Evolutionary conservation across 2,888 invertebrate genomes (phyloP), one percentile per base, ranked within the genome.

Genomic region (Nymphalis urticae): DNA sequence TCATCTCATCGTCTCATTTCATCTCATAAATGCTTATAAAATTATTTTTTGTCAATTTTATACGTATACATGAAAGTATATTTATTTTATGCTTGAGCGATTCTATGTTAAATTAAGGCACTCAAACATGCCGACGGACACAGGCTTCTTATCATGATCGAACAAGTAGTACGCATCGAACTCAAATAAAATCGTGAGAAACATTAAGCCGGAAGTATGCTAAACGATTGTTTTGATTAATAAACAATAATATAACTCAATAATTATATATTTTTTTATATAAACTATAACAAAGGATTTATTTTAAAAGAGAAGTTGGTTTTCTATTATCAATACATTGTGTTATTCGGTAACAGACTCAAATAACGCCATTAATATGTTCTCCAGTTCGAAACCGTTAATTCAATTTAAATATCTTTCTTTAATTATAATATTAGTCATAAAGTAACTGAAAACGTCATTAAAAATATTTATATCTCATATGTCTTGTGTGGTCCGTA

Each of bases 401-500:
- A 42, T 4, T 42, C 13, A 13, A 42, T 42, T 2, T 50, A 6
- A 50, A 50, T 8, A 50, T 50, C 50, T 50, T 19, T n/a, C 19
- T 50, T 50, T 50, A 50, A 42, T 42, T 42, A 42, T 32, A 32
- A 32, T 42, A 42, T 42, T 13, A 10, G 42, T 42, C 42, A 42
- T 42, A 13, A 42, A 42, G 42, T 42, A 13, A 42, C 42, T 42
- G 13, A 42, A 42, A 42, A 42, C 4, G 13, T 42, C 2, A 42
- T 10, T 4, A 58, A 19, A 58, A 42, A 13, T 42, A 36, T 58
- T 58, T 19, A 42, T 42, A 42, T 42, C n/a, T 42, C 27, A 53
- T 9, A 58, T 42, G 9, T 42, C 42, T 42, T 21, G 56, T 60
- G 63, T 42, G 53, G 63, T 62, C 60, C 64, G 59, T 68, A 54